Evolutionary conservation across 1,140 invertebrate genomes (phyloP).

Genomic region (Papilio machaon): DNA sequence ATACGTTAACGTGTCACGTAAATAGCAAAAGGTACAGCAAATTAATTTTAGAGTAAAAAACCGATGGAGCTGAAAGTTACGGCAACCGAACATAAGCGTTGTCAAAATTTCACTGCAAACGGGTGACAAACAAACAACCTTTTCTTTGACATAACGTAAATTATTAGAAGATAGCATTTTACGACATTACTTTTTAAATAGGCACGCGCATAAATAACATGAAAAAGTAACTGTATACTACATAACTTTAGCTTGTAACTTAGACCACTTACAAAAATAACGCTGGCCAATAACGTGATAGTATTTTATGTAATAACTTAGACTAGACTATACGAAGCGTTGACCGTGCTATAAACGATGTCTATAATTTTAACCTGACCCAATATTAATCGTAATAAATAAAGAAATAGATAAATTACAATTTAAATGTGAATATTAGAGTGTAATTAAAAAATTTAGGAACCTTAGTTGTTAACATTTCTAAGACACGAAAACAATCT

Average conservation of each 20-base stretch:
- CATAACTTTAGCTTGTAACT: slow-evolving; percentile 13
- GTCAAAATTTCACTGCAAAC: no score
- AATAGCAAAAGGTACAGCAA: no score
- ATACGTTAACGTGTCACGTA: no score
- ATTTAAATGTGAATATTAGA: neutral
- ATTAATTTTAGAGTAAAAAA: no score
- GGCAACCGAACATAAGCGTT: no score
- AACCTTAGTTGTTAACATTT: neutral
- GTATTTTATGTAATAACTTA: slow-evolving; percentile 26
- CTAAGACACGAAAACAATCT: no score
- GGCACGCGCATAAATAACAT: neutral
- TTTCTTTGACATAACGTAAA: no score
- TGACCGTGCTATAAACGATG: neutral
- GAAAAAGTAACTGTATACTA: no score
- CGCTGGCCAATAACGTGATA: slow-evolving; percentile 29
- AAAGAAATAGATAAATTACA: neutral
- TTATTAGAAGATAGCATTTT: no score
- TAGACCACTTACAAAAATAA: slow-evolving; percentile 20
- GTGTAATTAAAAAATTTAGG: neutral
- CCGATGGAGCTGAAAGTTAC: no score
- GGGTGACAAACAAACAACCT: no score
- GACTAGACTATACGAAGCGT: slow-evolving; percentile 23
- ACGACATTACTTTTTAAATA: neutral
- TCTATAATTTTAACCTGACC: neutral
- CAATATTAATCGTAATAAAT: neutral